Evolutionary conservation across 2,113 vertebrate species (phyloP).

Genomic region (Polypterus bichir): DNA sequence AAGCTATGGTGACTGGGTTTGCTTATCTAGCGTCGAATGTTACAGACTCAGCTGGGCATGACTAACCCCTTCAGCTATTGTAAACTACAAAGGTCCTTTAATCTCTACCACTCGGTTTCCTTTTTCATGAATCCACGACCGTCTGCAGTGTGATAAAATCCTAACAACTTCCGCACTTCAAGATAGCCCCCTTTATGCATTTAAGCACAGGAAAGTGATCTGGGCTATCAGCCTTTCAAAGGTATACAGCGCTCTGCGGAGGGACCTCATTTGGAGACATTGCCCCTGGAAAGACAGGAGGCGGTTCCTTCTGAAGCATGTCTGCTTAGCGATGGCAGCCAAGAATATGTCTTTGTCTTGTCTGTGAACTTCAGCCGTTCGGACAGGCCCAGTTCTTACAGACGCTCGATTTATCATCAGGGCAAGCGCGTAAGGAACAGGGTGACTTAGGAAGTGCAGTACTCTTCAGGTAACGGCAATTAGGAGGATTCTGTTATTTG

Average conservation of each 20-base stretch:
- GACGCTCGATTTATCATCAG: too few species aligned
- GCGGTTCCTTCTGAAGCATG: background rate
- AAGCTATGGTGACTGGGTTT: background rate
- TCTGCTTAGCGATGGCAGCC: too few species aligned
- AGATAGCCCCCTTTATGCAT: conserved; percentile 43
- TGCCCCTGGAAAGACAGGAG: conserved; percentile 16
- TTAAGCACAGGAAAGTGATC: conserved; percentile 44
- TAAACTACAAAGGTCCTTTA: conserved; percentile 27
- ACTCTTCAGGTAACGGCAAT: too few species aligned
- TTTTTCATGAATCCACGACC: conserved; percentile 40
- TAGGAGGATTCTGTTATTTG: too few species aligned
- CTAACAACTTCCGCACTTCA: conserved; percentile 46
- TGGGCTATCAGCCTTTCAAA: conserved; percentile 51
- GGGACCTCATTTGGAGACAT: conserved; percentile 34
- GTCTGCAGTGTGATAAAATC: conserved; percentile 39
- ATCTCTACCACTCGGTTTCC: conserved; percentile 35
- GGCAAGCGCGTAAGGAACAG: too few species aligned
- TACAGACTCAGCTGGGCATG: conserved; percentile 12
- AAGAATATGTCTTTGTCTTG: too few species aligned
- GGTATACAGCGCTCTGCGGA: conserved; percentile 26
- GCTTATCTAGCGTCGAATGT: conserved; percentile 15
- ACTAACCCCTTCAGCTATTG: conserved; percentile 19
- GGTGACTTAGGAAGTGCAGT: too few species aligned
- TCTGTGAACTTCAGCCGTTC: too few species aligned
- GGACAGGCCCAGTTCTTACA: too few species aligned